Percentiles rank a stretch among this genome's conserved stretches.
Evolutionary conservation across 2,888 invertebrate genomes (phyloP).

Genomic region (Acanthococcus lagerstroemiae): DNA sequence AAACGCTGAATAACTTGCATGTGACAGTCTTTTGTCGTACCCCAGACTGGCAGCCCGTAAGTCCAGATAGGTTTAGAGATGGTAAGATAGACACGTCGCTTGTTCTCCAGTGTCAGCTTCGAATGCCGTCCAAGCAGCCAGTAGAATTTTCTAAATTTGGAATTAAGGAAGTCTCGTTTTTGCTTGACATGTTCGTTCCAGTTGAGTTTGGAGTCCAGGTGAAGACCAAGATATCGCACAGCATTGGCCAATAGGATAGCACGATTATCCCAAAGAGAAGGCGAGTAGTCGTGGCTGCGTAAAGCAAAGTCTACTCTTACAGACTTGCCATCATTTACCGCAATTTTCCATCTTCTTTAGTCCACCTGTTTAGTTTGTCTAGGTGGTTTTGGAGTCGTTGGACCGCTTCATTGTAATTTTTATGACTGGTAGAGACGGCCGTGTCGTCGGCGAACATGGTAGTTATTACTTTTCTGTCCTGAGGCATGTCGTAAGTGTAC

Average conservation of each 20-base stretch:
- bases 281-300: not conserved
- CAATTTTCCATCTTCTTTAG: not conserved
- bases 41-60: slow-evolving; percentile 2
- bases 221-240: slow-evolving; percentile 11
- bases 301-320: not conserved
- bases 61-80: too few species aligned
- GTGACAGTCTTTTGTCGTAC: not conserved
- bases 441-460: not conserved
- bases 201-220: slow-evolving; percentile 2
- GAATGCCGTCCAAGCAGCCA: slow-evolving; percentile 32
- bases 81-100: too few species aligned
- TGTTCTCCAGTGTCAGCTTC: not conserved
- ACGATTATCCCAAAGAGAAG: too few species aligned
- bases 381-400: too few species aligned
- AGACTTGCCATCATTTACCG: not conserved
- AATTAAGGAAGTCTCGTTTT: slow-evolving; percentile 12
- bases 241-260: not conserved
- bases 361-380: not conserved
- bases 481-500: too few species aligned
- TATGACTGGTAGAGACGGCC: not conserved
- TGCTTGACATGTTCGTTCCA: slow-evolving; percentile 18
- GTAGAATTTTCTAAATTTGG: slow-evolving; percentile 32
- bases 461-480: too few species aligned
- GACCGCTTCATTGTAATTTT: not conserved
- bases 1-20: slow-evolving; percentile 10